A percentile compares a stretch with the other conserved stretches of the same genome.
Conservation (phyloP, 2,797 vertebrate species). For the Euthynnus affinis region DNA sequence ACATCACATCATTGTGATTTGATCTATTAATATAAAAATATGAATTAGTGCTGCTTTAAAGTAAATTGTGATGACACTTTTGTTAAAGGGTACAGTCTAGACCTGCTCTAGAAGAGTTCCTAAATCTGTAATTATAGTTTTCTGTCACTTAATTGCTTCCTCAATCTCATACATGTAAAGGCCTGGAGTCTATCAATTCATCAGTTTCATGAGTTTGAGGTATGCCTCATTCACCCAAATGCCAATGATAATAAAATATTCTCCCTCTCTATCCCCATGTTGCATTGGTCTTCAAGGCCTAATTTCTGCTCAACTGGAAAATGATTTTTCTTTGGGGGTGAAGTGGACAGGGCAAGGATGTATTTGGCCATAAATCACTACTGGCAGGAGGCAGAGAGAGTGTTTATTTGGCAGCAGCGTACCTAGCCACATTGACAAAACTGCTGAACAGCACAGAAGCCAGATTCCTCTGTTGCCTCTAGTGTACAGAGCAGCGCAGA, state of each 20-base stretch:
- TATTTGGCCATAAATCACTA: slow-evolving; percentile 68
- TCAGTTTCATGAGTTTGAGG: slow-evolving; percentile 20
- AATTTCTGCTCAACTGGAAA: slow-evolving; percentile 62
- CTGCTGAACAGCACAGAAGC: slow-evolving; percentile 68
- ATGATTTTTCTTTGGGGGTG: slow-evolving; percentile 69
- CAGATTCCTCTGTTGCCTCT: slow-evolving; percentile 64
- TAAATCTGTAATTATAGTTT: slow-evolving; percentile 46
- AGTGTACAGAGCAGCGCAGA: slow-evolving; percentile 52
- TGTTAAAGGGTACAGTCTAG: too few relatives aligned
- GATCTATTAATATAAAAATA: neutral
- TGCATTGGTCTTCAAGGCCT: slow-evolving; percentile 40
- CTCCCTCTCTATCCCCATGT: slow-evolving; percentile 24
- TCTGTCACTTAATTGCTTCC: slow-evolving; percentile 38
- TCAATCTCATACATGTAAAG: slow-evolving; percentile 22
- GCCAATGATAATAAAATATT: slow-evolving; percentile 55
- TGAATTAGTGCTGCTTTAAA: neutral
- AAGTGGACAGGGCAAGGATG: slow-evolving; percentile 60
- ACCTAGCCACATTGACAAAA: slow-evolving; percentile 62
- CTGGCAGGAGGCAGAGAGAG: slow-evolving; percentile 60
- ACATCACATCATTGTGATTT: neutral
- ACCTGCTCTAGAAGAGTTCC: too few relatives aligned
- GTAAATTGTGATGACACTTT: neutral
- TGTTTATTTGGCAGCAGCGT: slow-evolving; percentile 67
- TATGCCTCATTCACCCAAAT: slow-evolving; percentile 58
- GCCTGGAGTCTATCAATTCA: neutral